phyloP scores from a whole-genome alignment of 2,888 invertebrate genomes.

The Rapana venosa region DNA sequence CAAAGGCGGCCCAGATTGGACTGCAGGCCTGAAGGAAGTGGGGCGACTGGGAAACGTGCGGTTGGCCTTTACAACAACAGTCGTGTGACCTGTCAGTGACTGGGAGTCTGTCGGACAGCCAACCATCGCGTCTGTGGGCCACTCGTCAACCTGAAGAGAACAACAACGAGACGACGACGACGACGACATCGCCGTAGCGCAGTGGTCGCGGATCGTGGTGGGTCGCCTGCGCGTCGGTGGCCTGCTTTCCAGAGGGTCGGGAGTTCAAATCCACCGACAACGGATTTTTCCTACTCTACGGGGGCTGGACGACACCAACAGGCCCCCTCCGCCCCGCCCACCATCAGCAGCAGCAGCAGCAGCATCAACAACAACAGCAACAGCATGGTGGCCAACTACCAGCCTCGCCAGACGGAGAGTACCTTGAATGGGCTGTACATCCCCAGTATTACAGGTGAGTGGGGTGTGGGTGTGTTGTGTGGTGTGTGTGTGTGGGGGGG shows the following conservation, averaged over 20 bases:
- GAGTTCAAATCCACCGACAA: slow-evolving; percentile 1
- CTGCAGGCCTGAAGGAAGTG: no score
- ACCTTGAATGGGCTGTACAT: slow-evolving; percentile 58
- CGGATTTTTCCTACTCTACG: slow-evolving; percentile 39
- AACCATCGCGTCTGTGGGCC: no score
- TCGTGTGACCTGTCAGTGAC: no score
- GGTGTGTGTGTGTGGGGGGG: no score
- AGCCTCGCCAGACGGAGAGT: slow-evolving; percentile 56
- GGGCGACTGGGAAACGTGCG: no score
- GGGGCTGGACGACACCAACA: slow-evolving; percentile 2
- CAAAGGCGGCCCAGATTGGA: no score
- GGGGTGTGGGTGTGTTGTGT: no score
- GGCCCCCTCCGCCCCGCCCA: background rate
- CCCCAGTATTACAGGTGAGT: slow-evolving; percentile 60
- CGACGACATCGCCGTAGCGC: no score
- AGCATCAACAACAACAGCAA: background rate
- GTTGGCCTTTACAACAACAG: no score
- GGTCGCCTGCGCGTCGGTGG: background rate
- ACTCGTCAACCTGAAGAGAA: no score
- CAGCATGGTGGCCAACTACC: slow-evolving; percentile 53
- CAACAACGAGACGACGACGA: no score
- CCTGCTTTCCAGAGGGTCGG: background rate
- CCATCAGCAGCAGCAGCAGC: background rate
- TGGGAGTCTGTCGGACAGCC: no score
- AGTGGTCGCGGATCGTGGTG: background rate